A percentile compares a stretch with the other conserved stretches of the same genome.
Evolutionary conservation across 2,888 invertebrate species (phyloP).

Genomic region (Xiphydria camelus): DNA sequence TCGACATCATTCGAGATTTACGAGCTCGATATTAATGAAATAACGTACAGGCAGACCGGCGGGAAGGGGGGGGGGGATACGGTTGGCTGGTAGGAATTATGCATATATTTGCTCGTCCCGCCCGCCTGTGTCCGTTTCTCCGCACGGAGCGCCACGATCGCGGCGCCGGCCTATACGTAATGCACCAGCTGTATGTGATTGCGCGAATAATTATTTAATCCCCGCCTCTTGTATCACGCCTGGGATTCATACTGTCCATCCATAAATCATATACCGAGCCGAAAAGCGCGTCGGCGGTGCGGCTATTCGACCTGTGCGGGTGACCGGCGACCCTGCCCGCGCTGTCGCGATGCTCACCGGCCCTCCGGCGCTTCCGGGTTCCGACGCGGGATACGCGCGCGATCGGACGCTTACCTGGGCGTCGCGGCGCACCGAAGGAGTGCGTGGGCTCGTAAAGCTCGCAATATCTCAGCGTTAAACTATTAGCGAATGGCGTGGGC

Average conservation of each 20-base stretch:
- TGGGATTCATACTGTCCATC: slow-evolving; percentile 39
- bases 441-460: slow-evolving; percentile 10
- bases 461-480: slow-evolving; percentile 38
- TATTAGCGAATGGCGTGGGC: slow-evolving; percentile 32
- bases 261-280: slow-evolving; percentile 37
- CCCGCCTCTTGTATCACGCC: slow-evolving; percentile 26
- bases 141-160: slow-evolving; percentile 16
- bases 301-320: too few relatives aligned
- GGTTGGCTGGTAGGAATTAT: slow-evolving; percentile 12
- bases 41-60: slow-evolving; percentile 7
- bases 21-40: slow-evolving; percentile 16
- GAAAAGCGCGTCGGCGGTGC: not conserved
- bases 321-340: too few relatives aligned
- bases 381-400: too few relatives aligned
- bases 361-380: too few relatives aligned
- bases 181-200: slow-evolving; percentile 44
- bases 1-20: slow-evolving; percentile 17
- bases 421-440: too few relatives aligned
- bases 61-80: not conserved
- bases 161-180: slow-evolving; percentile 29
- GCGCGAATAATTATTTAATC: slow-evolving; percentile 52
- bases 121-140: slow-evolving; percentile 4
- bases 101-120: slow-evolving; percentile 6
- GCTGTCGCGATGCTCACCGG: too few relatives aligned
- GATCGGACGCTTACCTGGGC: too few relatives aligned